phyloP scores from a whole-genome alignment of 2,888 invertebrate species.

The Drosophila nigricruria region DNA sequence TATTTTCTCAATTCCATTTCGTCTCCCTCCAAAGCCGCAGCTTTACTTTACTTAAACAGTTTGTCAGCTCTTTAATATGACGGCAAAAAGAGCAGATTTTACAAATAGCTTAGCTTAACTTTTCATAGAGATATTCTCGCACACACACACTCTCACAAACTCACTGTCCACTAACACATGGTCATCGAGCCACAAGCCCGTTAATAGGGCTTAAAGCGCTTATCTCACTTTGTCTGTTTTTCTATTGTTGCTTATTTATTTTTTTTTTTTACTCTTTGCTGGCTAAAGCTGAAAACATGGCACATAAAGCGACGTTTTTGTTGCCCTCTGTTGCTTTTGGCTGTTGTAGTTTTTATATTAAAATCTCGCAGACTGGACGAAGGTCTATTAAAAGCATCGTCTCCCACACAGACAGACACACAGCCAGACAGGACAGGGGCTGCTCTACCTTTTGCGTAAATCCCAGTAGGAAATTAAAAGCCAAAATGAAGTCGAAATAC shows the following conservation, averaged over 20 bases:
- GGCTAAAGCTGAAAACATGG: conserved; percentile 43
- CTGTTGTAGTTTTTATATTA: conserved; percentile 76
- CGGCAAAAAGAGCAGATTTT: conserved; percentile 4
- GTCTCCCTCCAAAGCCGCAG: background rate
- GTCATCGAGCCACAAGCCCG: conserved; percentile 43
- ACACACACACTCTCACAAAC: conserved; percentile 1
- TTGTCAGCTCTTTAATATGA: conserved; percentile 34
- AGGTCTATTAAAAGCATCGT: conserved; percentile 65
- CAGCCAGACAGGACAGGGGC: conserved; percentile 43
- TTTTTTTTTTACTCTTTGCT: conserved; percentile 21
- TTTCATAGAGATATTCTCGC: conserved; percentile 16
- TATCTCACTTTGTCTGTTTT: conserved; percentile 63
- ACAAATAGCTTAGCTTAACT: conserved; percentile 48
- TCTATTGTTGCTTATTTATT: background rate
- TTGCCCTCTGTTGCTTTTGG: conserved; percentile 51
- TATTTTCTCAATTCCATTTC: background rate
- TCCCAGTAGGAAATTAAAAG: conserved; percentile 81
- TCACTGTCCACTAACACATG: conserved; percentile 26
- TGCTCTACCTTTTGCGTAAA: conserved; percentile 72
- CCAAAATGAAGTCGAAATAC: conserved; percentile 73
- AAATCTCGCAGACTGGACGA: conserved; percentile 74
- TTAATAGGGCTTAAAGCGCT: conserved; percentile 75
- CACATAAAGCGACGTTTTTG: conserved; percentile 59
- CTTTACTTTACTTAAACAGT: background rate
- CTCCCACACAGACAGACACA: no score